phyloP scores from a whole-genome alignment of 2,888 invertebrate genomes.

The Acholoe squamosa region DNA sequence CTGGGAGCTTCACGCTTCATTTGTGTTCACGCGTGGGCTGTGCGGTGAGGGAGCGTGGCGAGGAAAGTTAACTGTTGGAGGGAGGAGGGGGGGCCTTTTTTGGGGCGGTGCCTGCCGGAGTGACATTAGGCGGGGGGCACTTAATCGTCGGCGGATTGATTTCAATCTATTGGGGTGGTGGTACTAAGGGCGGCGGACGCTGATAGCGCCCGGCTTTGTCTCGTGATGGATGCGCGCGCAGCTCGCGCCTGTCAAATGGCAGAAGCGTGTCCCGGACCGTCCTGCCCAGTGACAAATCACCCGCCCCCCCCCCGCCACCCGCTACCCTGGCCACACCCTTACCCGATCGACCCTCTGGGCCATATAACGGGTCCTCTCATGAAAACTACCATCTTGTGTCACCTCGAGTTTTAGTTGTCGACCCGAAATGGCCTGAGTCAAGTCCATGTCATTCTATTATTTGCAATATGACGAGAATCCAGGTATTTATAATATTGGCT shows the following conservation, averaged over 20 bases:
- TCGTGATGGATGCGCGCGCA: slow-evolving; percentile 42
- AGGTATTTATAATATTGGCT: too few species aligned
- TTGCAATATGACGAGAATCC: too few species aligned
- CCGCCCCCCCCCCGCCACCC: neutral
- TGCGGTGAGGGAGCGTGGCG: neutral
- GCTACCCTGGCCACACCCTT: neutral
- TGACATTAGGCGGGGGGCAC: slow-evolving; percentile 46
- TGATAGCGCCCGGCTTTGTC: slow-evolving; percentile 49
- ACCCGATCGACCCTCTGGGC: neutral
- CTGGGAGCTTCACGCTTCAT: slow-evolving; percentile 31
- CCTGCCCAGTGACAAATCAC: slow-evolving; percentile 49
- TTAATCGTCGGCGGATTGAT: slow-evolving; percentile 60
- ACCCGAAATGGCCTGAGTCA: too few species aligned
- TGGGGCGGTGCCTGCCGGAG: neutral
- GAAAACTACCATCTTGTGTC: too few species aligned
- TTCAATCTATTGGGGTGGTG: slow-evolving; percentile 49
- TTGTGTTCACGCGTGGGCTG: slow-evolving; percentile 41
- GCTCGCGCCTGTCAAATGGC: slow-evolving; percentile 59
- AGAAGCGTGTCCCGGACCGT: slow-evolving; percentile 41
- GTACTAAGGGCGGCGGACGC: slow-evolving; percentile 10
- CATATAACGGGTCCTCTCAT: too few species aligned
- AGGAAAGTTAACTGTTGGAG: neutral
- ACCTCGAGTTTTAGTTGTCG: too few species aligned
- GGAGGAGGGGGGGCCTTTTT: neutral
- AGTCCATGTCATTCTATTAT: too few species aligned